Percentiles rank a stretch among this genome's conserved stretches.
Conservation (phyloP, 2,113 vertebrate genomes). For the Neotoma lepida region DNA sequence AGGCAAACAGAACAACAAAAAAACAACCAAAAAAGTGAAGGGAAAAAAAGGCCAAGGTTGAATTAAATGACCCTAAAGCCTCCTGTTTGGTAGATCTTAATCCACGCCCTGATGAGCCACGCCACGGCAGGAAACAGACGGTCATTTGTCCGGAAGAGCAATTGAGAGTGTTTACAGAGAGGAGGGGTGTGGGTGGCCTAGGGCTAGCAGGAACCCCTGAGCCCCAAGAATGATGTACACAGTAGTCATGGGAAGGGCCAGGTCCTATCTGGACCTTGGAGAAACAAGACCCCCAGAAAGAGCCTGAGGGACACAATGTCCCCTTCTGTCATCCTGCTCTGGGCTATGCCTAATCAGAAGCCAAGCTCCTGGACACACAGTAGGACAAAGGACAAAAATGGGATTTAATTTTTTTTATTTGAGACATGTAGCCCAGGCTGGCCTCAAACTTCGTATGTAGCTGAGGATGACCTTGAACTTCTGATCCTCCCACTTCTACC, state of each 20-base stretch:
- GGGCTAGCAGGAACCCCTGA: background rate
- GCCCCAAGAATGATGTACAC: background rate
- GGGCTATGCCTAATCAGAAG: background rate
- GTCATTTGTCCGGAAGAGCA: background rate
- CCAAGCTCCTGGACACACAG: background rate
- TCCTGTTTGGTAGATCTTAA: background rate
- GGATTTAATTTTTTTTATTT: background rate
- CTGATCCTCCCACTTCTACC: background rate
- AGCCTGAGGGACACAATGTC: rapidly evolving
- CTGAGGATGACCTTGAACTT: background rate
- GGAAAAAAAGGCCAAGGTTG: background rate
- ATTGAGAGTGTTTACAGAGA: background rate
- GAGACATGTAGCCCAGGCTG: background rate
- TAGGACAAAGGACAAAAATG: background rate
- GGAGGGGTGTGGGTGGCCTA: background rate
- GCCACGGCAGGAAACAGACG: constrained; percentile 49
- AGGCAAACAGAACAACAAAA: background rate
- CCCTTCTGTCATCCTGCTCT: background rate
- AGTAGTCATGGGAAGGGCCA: background rate
- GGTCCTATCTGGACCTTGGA: background rate
- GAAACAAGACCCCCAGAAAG: background rate
- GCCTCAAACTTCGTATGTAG: background rate
- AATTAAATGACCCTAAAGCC: background rate
- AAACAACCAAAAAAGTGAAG: background rate
- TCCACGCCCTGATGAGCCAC: rapidly evolving